phyloP scores from a whole-genome alignment of 2,888 invertebrate genomes.

The Taphrorychus bicolor region DNA sequence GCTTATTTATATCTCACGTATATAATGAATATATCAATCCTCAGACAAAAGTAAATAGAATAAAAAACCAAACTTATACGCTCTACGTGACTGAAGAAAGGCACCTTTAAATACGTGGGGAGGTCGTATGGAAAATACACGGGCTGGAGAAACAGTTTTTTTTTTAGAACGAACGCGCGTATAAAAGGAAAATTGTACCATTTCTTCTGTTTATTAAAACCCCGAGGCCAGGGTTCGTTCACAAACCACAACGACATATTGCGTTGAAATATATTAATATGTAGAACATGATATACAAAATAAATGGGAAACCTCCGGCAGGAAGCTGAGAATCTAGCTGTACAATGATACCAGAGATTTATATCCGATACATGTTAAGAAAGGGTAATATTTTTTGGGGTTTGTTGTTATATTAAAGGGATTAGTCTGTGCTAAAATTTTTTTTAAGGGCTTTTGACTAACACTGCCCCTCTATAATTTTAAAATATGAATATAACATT shows the following conservation, averaged over 20 bases:
- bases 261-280: constrained; percentile 40
- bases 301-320: constrained; percentile 28
- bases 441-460: too few relatives aligned
- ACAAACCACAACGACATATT: constrained; percentile 29
- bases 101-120: constrained; percentile 16
- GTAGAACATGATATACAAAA: constrained; percentile 37
- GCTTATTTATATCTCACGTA: neutral
- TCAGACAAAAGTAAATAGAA: constrained; percentile 14
- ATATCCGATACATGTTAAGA: constrained; percentile 55
- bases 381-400: constrained; percentile 51
- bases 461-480: too few relatives aligned
- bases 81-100: constrained; percentile 20
- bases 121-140: constrained; percentile 19
- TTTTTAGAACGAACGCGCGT: constrained; percentile 10
- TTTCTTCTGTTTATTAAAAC: constrained; percentile 38
- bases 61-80: constrained; percentile 7
- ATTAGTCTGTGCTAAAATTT: too few relatives aligned
- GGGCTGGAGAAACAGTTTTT: constrained; percentile 11
- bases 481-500: too few relatives aligned
- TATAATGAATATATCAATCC: constrained; percentile 3
- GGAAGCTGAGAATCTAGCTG: constrained; percentile 17
- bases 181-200: constrained; percentile 26
- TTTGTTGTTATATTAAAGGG: neutral
- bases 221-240: constrained; percentile 15
- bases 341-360: constrained; percentile 48